A percentile compares a stretch with the other conserved stretches of the same genome.
Evolutionary conservation across 2,888 invertebrate species (phyloP).

Genomic region (Dynastes maya): DNA sequence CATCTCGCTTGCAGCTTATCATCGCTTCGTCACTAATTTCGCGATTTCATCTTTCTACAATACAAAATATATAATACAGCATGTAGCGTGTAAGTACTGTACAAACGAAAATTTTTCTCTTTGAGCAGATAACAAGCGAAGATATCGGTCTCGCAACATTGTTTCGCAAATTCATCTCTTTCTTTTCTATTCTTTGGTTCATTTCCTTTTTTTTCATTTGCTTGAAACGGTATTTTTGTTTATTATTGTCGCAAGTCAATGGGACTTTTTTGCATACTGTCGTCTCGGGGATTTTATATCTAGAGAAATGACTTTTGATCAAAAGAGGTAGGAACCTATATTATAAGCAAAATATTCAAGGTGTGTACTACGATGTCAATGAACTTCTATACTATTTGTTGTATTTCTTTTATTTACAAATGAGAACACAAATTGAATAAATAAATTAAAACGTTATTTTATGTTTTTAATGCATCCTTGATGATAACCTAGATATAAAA

Average conservation of each 20-base stretch:
- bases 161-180: not conserved
- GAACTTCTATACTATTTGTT: not conserved
- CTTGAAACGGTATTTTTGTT: slow-evolving; percentile 1
- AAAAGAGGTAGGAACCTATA: not conserved
- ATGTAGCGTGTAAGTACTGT: too few species aligned
- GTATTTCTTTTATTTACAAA: not conserved
- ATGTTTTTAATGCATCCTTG: not conserved
- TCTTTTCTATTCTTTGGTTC: not conserved
- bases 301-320: not conserved
- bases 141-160: not conserved
- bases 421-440: too few species aligned
- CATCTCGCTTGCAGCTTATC: too few species aligned
- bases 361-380: not conserved
- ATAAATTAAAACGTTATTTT: not conserved
- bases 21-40: too few species aligned
- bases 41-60: too few species aligned
- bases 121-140: not conserved
- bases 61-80: too few species aligned
- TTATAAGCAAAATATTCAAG: not conserved
- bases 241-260: slow-evolving; percentile 1
- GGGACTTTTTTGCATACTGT: not conserved
- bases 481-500: not conserved
- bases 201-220: not conserved
- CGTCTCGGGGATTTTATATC: not conserved
- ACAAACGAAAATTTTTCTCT: not conserved